phyloP scores from a whole-genome alignment of 1,140 invertebrate species.

The Eriosoma lanigerum region DNA sequence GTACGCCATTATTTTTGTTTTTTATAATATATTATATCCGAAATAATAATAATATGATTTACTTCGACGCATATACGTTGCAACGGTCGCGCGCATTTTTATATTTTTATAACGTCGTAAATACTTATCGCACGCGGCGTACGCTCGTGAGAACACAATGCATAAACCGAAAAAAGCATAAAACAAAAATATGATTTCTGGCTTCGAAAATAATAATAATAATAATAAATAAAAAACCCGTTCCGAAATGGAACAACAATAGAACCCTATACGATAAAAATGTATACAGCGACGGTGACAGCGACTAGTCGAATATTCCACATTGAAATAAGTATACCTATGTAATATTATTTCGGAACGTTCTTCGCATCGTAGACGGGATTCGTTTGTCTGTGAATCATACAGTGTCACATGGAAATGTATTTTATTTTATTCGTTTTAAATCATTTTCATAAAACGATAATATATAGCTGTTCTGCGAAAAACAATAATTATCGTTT shows the following conservation, averaged over 20 bases:
- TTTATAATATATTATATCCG: neutral
- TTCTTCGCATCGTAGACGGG: neutral
- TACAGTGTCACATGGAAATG: neutral
- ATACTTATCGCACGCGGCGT: slow-evolving; percentile 23
- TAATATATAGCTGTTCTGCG: neutral
- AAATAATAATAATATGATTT: slow-evolving; percentile 26
- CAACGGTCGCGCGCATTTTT: neutral
- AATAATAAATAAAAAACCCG: neutral
- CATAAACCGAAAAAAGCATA: slow-evolving; percentile 24
- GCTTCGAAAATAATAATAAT: neutral
- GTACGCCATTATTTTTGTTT: too few relatives aligned
- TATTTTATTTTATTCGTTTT: neutral
- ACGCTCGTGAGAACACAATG: slow-evolving; percentile 27
- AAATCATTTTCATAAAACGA: neutral
- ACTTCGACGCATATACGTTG: slow-evolving; percentile 7
- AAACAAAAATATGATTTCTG: slow-evolving; percentile 25
- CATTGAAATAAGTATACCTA: neutral
- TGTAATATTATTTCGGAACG: too few relatives aligned
- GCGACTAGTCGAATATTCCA: neutral
- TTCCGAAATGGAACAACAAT: slow-evolving; percentile 13
- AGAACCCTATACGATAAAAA: slow-evolving; percentile 17
- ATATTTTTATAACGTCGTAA: slow-evolving; percentile 36
- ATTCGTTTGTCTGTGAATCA: neutral
- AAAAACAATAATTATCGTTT: slow-evolving; percentile 24
- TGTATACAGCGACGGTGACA: neutral